These are phyloP conservation scores for Rotaria macrura DNA, from an alignment of 2,888 invertebrate genomes.

Conservation along the genomic window DNA sequence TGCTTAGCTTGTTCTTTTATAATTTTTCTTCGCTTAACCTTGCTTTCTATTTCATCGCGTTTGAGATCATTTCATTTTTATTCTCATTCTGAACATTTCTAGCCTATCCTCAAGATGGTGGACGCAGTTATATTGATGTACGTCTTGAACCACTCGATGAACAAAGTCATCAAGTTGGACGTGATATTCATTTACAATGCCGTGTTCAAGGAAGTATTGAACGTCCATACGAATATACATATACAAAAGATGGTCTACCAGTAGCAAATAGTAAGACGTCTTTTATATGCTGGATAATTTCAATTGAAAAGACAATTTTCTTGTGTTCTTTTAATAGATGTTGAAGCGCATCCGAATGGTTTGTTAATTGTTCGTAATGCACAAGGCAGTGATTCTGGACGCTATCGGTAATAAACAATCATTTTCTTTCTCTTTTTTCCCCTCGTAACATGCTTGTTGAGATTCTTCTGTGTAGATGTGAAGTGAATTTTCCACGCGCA, in stretches of 20 bases:
- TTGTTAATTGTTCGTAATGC: background rate
- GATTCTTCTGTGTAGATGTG: background rate
- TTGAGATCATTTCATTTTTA: too few species aligned
- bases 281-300: too few species aligned
- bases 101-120: background rate
- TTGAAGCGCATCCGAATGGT: conserved; percentile 20
- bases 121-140: background rate
- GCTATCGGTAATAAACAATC: background rate
- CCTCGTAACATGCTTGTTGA: background rate
- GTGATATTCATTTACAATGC: background rate
- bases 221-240: background rate
- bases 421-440: too few species aligned
- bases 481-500: background rate
- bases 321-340: background rate
- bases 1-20: background rate
- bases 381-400: background rate
- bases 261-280: background rate
- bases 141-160: background rate
- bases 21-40: background rate
- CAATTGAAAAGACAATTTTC: too few species aligned
- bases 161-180: background rate
- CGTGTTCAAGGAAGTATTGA: background rate
- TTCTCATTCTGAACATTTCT: too few species aligned
- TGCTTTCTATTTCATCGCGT: background rate
- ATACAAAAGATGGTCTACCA: background rate